These are phyloP conservation scores for Laticauda colubrina DNA, from an alignment of 2,113 vertebrate genomes.

Conservation along the genomic window DNA sequence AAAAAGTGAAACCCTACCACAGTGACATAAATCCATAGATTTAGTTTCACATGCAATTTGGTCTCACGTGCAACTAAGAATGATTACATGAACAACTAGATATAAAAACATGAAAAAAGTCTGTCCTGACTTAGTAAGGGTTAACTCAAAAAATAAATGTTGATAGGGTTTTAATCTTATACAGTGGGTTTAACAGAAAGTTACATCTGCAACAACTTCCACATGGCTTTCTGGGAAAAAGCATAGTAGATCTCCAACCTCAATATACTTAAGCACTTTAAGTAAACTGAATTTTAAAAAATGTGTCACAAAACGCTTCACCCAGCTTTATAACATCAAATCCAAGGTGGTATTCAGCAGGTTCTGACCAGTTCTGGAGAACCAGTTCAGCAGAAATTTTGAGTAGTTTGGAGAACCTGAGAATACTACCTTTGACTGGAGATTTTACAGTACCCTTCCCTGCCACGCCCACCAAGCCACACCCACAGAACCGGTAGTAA, in stretches of 20 bases:
- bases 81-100: neutral
- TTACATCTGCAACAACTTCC: neutral
- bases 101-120: neutral
- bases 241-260: too few relatives aligned
- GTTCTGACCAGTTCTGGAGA: too few relatives aligned
- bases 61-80: neutral
- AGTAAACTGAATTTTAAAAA: neutral
- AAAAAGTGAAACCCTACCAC: neutral
- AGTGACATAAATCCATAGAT: neutral
- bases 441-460: too few relatives aligned
- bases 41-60: neutral
- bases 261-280: neutral
- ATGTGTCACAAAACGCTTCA: conserved; percentile 1
- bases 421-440: too few relatives aligned
- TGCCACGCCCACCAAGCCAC: too few relatives aligned
- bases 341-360: neutral
- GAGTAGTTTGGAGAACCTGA: too few relatives aligned
- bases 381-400: too few relatives aligned
- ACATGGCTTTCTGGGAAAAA: neutral
- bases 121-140: neutral
- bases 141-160: neutral
- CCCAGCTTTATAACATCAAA: conserved; percentile 9
- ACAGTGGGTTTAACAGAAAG: neutral
- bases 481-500: too few relatives aligned
- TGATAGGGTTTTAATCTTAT: neutral